These are phyloP conservation scores for Tetranychus urticae DNA, from an alignment of 1,140 invertebrate species.

Conservation along the genomic window DNA sequence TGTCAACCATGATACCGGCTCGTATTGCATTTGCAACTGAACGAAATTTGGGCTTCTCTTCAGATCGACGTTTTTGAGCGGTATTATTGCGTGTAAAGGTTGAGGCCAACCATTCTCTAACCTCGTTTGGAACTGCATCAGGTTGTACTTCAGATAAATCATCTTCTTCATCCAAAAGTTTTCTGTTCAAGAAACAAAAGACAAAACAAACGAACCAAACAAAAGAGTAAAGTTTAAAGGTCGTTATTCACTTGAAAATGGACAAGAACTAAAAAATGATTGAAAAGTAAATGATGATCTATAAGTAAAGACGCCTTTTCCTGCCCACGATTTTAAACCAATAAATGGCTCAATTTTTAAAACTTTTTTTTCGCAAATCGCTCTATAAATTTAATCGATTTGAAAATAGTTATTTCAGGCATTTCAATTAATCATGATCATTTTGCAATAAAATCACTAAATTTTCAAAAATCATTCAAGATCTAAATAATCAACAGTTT, in stretches of 20 bases:
- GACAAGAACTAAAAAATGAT: too few species aligned
- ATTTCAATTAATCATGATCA: too few species aligned
- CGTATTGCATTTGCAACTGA: constrained; percentile 92
- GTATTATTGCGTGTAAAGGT: constrained; percentile 79
- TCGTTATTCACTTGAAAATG: background rate
- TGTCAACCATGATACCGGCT: constrained; percentile 87
- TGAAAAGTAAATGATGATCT: too few species aligned
- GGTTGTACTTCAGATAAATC: constrained; percentile 84
- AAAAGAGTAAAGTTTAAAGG: background rate
- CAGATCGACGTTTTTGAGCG: constrained; percentile 33
- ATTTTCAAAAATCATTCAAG: too few species aligned
- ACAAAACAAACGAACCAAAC: background rate
- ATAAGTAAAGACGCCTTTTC: too few species aligned
- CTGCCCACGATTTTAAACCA: too few species aligned
- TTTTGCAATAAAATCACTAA: too few species aligned
- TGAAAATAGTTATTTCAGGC: too few species aligned
- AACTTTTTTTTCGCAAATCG: too few species aligned
- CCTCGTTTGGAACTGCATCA: constrained; percentile 78
- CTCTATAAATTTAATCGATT: too few species aligned
- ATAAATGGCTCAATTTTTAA: too few species aligned
- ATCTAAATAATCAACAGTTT: too few species aligned
- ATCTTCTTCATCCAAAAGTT: constrained; percentile 36
- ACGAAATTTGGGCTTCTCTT: constrained; percentile 42
- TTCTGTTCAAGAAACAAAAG: background rate
- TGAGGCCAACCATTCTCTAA: constrained; percentile 83